These are phyloP conservation scores for Chaetodon trifascialis DNA, from an alignment of 2,113 vertebrate genomes.

Conservation along the genomic window DNA sequence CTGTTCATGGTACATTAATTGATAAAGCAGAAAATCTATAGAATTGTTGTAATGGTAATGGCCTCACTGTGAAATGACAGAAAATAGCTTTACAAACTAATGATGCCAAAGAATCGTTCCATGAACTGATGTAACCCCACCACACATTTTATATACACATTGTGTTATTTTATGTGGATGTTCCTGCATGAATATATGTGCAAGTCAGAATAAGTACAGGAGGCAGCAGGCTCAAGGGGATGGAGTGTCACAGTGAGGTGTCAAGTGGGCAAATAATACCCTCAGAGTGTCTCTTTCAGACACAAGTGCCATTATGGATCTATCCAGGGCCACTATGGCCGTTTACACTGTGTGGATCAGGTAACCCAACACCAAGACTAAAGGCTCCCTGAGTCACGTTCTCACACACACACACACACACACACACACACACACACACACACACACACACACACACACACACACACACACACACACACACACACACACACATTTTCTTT, in stretches of 20 bases:
- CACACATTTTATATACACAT: slow-evolving; percentile 22
- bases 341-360: slow-evolving; percentile 59
- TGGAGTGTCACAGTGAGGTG: slow-evolving; percentile 48
- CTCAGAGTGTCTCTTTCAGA: slow-evolving; percentile 61
- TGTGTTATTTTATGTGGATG: slow-evolving; percentile 18
- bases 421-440: slow-evolving; percentile 13
- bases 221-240: slow-evolving; percentile 27
- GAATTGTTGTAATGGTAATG: slow-evolving; percentile 28
- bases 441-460: slow-evolving; percentile 26
- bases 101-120: slow-evolving; percentile 10
- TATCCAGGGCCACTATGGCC: slow-evolving; percentile 60
- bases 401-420: slow-evolving; percentile 33
- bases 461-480: slow-evolving; percentile 31
- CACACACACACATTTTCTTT: slow-evolving; percentile 22
- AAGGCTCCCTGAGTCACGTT: slow-evolving; percentile 67
- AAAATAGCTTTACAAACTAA: slow-evolving; percentile 36
- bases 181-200: slow-evolving; percentile 46
- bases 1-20: slow-evolving; percentile 34
- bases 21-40: slow-evolving; percentile 23
- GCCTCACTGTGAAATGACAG: slow-evolving; percentile 19
- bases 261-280: slow-evolving; percentile 68
- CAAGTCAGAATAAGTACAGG: slow-evolving; percentile 37
- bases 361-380: slow-evolving; percentile 68
- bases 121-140: slow-evolving; percentile 24
- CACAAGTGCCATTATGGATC: slow-evolving; percentile 63